These are phyloP conservation scores for Troilus luridus DNA, from an alignment of 2,888 invertebrate species.

Conservation along the genomic window DNA sequence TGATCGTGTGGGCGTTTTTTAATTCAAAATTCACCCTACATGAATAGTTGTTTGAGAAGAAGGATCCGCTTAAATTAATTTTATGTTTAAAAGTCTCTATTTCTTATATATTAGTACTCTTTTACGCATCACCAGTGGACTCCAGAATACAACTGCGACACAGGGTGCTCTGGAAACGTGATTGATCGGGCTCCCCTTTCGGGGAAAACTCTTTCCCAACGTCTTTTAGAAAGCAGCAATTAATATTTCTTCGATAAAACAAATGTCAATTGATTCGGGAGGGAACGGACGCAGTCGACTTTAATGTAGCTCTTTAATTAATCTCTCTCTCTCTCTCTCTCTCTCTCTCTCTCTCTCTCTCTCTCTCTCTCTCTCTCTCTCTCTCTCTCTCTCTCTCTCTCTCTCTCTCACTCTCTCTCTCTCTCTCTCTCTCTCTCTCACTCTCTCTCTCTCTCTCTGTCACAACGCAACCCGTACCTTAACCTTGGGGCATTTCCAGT, in stretches of 20 bases:
- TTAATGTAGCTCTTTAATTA: background rate
- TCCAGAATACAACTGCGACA: background rate
- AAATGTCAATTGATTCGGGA: background rate
- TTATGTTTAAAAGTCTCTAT: too few relatives aligned
- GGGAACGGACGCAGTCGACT: constrained; percentile 1
- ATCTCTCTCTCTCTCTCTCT: background rate
- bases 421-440: too few relatives aligned
- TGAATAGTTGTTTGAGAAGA: too few relatives aligned
- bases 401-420: background rate
- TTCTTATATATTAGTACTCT: too few relatives aligned
- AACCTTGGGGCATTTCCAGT: constrained; percentile 50
- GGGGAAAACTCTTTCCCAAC: constrained; percentile 27
- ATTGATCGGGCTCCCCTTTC: background rate
- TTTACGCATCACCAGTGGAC: too few relatives aligned
- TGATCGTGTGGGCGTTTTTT: too few relatives aligned
- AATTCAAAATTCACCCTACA: too few relatives aligned
- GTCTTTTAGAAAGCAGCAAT: background rate
- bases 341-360: background rate
- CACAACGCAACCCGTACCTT: constrained; percentile 21
- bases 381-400: too few relatives aligned
- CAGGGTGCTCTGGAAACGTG: background rate
- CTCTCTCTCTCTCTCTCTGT: background rate
- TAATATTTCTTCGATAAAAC: background rate
- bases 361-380: too few relatives aligned
- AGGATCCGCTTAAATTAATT: too few relatives aligned